Conservation (phyloP, 1,140 invertebrate genomes). For the Charaxes varanes region DNA sequence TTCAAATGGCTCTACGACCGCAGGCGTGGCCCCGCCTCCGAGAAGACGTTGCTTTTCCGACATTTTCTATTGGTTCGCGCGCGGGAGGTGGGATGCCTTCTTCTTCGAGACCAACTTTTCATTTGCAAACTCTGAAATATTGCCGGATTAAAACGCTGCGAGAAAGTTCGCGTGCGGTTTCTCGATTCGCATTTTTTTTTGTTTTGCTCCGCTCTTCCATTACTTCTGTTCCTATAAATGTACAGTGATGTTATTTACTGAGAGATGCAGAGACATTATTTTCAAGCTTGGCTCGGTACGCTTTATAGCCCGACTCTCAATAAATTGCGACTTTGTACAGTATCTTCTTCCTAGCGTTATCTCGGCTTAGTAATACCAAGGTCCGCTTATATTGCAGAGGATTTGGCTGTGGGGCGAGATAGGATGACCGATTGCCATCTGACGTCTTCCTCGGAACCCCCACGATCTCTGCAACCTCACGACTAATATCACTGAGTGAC, state of each 20-base stretch:
- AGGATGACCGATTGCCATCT: no score
- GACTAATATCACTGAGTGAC: no score
- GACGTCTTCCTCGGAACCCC: no score
- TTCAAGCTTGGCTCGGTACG: no score
- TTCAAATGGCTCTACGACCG: conserved; percentile 65
- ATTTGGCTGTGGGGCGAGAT: no score
- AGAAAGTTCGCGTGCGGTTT: conserved; percentile 59
- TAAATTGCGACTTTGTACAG: no score
- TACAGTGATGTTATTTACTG: not conserved
- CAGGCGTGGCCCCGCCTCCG: conserved; percentile 57
- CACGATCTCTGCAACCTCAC: no score
- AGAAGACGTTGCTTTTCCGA: conserved; percentile 63
- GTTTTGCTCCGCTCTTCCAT: conserved; percentile 30
- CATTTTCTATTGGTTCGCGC: conserved; percentile 65
- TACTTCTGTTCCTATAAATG: conserved; percentile 20
- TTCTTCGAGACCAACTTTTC: conserved; percentile 68
- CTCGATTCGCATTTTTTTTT: conserved; percentile 48
- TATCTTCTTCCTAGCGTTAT: no score
- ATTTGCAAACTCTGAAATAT: conserved; percentile 70
- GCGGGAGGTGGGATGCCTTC: conserved; percentile 57
- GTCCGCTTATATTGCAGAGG: no score
- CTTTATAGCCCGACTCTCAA: no score
- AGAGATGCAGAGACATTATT: not conserved
- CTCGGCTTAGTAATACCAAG: no score
- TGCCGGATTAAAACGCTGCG: conserved; percentile 60